Conservation (phyloP, 2,113 vertebrate genomes). For the Hippocampus comes region DNA sequence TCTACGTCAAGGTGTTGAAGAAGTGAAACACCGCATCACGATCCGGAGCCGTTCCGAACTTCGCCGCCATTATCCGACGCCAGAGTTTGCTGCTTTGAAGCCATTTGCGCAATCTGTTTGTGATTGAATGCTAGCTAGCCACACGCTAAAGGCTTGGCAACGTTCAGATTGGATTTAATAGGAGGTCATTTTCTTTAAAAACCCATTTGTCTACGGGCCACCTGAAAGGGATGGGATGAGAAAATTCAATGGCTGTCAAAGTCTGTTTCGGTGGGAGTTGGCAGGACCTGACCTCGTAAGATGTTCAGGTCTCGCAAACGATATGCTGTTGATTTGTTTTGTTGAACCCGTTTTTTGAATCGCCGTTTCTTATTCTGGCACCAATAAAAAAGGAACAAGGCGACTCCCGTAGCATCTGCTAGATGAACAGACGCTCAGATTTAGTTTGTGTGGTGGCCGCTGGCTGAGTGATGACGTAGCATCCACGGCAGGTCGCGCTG, state of each 20-base stretch:
- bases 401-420: background rate
- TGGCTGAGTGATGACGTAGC: constrained; percentile 63
- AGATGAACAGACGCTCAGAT: background rate
- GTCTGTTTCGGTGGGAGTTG: constrained; percentile 21
- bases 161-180: background rate
- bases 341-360: background rate
- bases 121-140: constrained; percentile 35
- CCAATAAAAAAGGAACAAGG: too few species aligned
- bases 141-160: constrained; percentile 13
- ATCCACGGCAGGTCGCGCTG: background rate
- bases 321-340: background rate
- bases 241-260: constrained; percentile 24
- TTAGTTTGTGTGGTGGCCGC: constrained; percentile 34
- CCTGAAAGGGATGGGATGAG: rapidly evolving
- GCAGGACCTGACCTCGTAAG: background rate
- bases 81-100: background rate
- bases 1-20: background rate
- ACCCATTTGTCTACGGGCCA: rapidly evolving
- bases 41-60: rapidly evolving
- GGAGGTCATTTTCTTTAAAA: too few species aligned
- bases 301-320: background rate
- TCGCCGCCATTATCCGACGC: background rate
- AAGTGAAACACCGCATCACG: background rate
- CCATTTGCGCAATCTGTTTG: background rate
- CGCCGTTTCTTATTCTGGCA: background rate